Evolutionary conservation across 2,797 vertebrate genomes (phyloP).

Genomic region (Avahi laniger): DNA sequence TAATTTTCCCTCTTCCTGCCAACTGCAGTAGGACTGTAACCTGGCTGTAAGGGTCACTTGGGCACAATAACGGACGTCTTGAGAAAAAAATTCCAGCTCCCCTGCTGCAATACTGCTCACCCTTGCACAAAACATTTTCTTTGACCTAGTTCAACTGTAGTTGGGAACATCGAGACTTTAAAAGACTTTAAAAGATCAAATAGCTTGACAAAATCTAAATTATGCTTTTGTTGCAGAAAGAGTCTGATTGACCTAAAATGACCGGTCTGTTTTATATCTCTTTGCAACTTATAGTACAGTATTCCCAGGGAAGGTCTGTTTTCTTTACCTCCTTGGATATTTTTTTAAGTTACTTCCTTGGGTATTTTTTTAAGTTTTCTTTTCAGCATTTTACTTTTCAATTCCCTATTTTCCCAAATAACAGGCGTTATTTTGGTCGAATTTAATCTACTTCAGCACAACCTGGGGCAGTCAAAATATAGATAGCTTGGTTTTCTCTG

Average conservation of each 20-base stretch:
- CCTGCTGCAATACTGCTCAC: background rate
- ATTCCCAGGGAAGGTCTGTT: background rate
- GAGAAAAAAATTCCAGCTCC: slow-evolving; percentile 3
- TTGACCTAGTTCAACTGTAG: background rate
- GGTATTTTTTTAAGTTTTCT: background rate
- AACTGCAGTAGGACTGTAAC: background rate
- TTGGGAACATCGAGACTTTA: background rate
- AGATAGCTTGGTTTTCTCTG: background rate
- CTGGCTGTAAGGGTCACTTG: background rate
- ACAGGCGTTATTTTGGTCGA: background rate
- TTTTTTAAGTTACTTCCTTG: background rate
- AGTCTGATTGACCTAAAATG: background rate
- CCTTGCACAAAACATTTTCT: background rate
- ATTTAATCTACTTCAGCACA: background rate
- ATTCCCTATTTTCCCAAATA: background rate
- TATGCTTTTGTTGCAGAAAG: background rate
- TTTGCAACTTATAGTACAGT: fast-evolving
- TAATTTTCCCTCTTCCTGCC: background rate
- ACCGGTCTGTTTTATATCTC: background rate
- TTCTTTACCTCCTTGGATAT: background rate
- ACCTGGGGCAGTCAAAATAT: background rate
- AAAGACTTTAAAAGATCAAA: background rate
- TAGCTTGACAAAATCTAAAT: background rate
- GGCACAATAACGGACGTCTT: background rate
- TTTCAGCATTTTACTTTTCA: background rate